Percentiles rank a stretch among this genome's conserved stretches.
phyloP scores from a whole-genome alignment of 2,113 vertebrate genomes.

The Todiramphus saurophagus region DNA sequence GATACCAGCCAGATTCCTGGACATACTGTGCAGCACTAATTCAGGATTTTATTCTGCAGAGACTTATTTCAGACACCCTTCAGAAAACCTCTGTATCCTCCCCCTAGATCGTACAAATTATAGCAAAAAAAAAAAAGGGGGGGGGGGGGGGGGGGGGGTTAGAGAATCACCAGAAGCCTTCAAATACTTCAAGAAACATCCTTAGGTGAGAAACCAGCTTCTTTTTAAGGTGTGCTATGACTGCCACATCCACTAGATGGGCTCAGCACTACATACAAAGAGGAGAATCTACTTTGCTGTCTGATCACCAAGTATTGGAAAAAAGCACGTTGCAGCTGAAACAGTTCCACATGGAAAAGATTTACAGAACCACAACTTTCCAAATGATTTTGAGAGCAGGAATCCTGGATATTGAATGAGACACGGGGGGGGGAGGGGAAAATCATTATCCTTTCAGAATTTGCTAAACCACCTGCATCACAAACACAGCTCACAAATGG shows the following conservation, averaged over 20 bases:
- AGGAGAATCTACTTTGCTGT: neutral
- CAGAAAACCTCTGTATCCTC: neutral
- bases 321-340: neutral
- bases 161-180: neutral
- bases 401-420: neutral
- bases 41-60: neutral
- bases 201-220: neutral
- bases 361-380: neutral
- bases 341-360: neutral
- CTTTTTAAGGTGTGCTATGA: neutral
- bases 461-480: neutral
- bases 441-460: neutral
- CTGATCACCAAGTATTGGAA: neutral
- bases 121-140: neutral
- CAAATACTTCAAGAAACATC: neutral
- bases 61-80: neutral
- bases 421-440: fast-evolving
- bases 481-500: neutral
- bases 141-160: too few species aligned
- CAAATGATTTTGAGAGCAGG: neutral
- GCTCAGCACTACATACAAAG: neutral
- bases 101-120: neutral
- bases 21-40: neutral
- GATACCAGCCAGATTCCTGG: neutral
- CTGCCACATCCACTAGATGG: neutral